These are phyloP conservation scores for Vanacampus margaritifer DNA, from an alignment of 2,113 vertebrate species.

Conservation along the genomic window DNA sequence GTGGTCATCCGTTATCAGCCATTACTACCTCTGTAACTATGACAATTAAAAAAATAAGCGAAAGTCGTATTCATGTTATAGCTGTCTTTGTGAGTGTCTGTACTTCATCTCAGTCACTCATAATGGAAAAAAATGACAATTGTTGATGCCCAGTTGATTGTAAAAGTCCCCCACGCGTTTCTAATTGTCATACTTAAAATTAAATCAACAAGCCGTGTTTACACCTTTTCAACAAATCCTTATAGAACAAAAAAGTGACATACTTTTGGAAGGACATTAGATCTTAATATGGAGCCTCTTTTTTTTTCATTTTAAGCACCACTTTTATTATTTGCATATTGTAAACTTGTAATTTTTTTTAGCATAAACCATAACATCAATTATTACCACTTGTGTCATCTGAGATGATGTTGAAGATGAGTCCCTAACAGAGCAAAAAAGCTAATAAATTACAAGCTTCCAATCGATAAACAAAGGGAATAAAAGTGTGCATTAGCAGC, in stretches of 20 bases:
- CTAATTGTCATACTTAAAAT: neutral
- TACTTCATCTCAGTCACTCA: neutral
- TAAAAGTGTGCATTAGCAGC: neutral
- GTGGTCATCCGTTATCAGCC: neutral
- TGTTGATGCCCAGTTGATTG: neutral
- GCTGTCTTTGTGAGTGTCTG: neutral
- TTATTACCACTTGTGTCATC: neutral
- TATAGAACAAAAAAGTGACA: too few relatives aligned
- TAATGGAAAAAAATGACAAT: neutral
- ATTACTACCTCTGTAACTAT: neutral
- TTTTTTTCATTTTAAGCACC: too few relatives aligned
- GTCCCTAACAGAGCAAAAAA: neutral
- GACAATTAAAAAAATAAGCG: constrained; percentile 3
- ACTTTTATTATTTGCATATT: too few relatives aligned
- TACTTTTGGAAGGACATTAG: too few relatives aligned
- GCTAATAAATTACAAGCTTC: neutral
- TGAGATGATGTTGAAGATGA: neutral
- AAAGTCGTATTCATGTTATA: neutral
- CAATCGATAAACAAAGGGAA: neutral
- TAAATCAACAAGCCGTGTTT: neutral
- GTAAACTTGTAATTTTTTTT: too few relatives aligned
- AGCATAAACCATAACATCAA: too few relatives aligned
- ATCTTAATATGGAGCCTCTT: too few relatives aligned
- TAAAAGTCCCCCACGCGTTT: neutral
- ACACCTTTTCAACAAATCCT: neutral